Evolutionary conservation across 2,113 vertebrate genomes (phyloP), one percentile per base, ranked within the genome.

Genomic region (Picathartes gymnocephalus): DNA sequence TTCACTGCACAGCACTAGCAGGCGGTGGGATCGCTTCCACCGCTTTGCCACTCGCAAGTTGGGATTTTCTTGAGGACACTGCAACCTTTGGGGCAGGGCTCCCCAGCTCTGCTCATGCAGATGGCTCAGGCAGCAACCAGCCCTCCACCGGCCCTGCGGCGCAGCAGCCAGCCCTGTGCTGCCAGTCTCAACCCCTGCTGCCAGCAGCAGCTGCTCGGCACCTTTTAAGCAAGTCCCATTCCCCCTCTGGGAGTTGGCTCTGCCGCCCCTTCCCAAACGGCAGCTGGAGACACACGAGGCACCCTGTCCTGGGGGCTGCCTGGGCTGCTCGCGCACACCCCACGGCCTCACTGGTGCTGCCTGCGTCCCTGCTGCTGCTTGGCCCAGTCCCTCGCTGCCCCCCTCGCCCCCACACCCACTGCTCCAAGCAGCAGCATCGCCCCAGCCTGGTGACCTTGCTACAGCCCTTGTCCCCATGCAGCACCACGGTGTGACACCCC

Each of bases 191-290:
- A 40, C 17, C 70, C 18, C 66, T 37, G 70, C 87, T 94, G 91
- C 96, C 93, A 94, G 65, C 74, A 95, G 85, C 95, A 94, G 94
- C 94, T 94, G 79, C 90, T 88, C 44, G 0, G 72, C 86, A 86
- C 61, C 76, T 96, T 90, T 88, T 35, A 83, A 77, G 64, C 92
- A 64, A 80, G 69, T 73, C 88, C 88, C 40, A 3, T 58, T 96
- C 35, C 13, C 81, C 92, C 84, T 91, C 77, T 35, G 45, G 95
- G 82, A 90, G 25, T 37, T 92, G 92, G 93, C 92, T 96, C 56
- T 70, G 85, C 37, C 47, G 33, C 42, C 64, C 35, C 22, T 78
- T 91, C 44, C 57, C 81, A 51, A 87, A 69, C 1, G 8, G 85
- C 94, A 92, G 51, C 88, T 70, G 61, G 68, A 92, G 64, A 60